Evolutionary conservation across 2,888 invertebrate species (phyloP).

Genomic region (Hypsopygia costalis): DNA sequence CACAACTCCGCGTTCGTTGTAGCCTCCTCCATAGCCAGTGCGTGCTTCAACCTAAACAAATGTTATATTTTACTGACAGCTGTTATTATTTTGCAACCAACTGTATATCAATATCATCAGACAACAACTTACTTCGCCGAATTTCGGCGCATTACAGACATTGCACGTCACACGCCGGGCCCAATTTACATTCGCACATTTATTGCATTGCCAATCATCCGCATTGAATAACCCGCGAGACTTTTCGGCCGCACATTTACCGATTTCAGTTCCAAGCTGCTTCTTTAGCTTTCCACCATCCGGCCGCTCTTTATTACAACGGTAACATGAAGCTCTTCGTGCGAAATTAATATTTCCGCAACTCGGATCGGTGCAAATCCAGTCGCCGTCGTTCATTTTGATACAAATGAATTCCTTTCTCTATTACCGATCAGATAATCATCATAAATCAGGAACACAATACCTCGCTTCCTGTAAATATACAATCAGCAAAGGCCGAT

Average conservation of each 20-base stretch:
- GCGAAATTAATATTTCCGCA: conserved; percentile 98
- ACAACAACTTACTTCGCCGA: conserved; percentile 89
- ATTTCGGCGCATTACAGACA: conserved; percentile 99
- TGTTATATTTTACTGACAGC: background rate
- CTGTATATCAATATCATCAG: background rate
- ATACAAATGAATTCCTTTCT: conserved; percentile 32
- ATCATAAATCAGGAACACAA: background rate
- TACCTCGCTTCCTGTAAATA: background rate
- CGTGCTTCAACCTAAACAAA: conserved; percentile 82
- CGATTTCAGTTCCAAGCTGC: conserved; percentile 97
- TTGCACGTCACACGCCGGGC: conserved; percentile 97
- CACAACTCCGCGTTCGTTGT: conserved; percentile 97
- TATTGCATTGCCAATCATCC: conserved; percentile 99
- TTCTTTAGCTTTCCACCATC: conserved; percentile 80
- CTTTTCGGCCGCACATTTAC: conserved; percentile 98
- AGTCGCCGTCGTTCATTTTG: conserved; percentile 82
- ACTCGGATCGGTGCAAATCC: conserved; percentile 83
- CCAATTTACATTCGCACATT: conserved; percentile 99
- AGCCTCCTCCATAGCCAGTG: conserved; percentile 92
- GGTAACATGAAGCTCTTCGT: conserved; percentile 92
- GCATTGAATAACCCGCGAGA: conserved; percentile 97
- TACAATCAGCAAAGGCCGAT: conserved; percentile 9
- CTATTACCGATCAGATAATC: conserved; percentile 19
- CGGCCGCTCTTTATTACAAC: conserved; percentile 89
- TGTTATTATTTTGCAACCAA: background rate